These are phyloP conservation scores for Laodelphax striatellus DNA, from an alignment of 1,140 invertebrate genomes.

Conservation along the genomic window DNA sequence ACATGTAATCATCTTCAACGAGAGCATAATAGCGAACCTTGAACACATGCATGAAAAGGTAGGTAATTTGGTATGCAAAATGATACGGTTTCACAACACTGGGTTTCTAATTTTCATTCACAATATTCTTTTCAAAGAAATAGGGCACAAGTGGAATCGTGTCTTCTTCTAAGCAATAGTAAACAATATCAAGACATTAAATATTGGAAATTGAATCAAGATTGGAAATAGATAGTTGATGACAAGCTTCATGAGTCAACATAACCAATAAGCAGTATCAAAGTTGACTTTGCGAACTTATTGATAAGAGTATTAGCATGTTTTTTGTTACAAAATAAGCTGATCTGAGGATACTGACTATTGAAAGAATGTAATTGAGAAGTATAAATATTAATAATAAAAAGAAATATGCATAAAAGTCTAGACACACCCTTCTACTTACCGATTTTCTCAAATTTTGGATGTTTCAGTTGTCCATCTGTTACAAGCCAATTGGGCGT, in stretches of 20 bases:
- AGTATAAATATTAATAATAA: background rate
- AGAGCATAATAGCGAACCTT: background rate
- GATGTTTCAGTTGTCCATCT: constrained; percentile 63
- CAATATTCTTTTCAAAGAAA: too few species aligned
- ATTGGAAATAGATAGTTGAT: constrained; percentile 11
- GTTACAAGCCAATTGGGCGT: constrained; percentile 89
- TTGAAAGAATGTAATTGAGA: too few species aligned
- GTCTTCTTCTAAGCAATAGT: too few species aligned
- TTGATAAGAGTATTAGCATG: too few species aligned
- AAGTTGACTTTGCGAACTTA: too few species aligned
- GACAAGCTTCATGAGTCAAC: background rate
- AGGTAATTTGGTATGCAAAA: background rate
- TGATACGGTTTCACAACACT: too few species aligned
- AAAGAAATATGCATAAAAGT: background rate
- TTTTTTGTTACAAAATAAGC: too few species aligned
- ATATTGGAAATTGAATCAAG: too few species aligned
- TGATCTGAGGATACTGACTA: too few species aligned
- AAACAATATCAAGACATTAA: too few species aligned
- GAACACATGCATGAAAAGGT: background rate
- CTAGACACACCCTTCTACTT: constrained; percentile 27
- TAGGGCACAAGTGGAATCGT: too few species aligned
- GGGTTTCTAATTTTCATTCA: too few species aligned
- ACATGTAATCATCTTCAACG: background rate
- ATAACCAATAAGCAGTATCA: background rate
- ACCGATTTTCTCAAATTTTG: constrained; percentile 73